Conservation (phyloP, 2,888 invertebrate genomes). For the Meiosimyza platycephala region DNA sequence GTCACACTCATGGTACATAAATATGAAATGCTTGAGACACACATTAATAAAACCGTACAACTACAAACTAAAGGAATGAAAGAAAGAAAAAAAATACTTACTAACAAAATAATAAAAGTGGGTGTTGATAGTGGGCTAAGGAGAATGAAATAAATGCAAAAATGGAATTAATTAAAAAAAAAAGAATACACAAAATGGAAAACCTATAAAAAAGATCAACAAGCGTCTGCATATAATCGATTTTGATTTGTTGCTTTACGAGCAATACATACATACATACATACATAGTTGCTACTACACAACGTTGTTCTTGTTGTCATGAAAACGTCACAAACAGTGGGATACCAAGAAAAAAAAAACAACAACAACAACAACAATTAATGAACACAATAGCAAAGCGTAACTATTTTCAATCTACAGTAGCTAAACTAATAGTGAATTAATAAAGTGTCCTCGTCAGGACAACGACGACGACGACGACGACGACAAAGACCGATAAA, state of each 20-base stretch:
- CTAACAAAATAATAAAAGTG: neutral
- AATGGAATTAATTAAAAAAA: slow-evolving; percentile 23
- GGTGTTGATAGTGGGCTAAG: neutral
- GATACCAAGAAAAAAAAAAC: neutral
- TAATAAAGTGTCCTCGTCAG: too few species aligned
- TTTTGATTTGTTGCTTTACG: neutral
- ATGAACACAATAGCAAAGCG: too few species aligned
- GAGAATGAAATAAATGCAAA: neutral
- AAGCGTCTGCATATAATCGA: slow-evolving; percentile 9
- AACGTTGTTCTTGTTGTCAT: neutral
- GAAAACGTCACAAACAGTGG: slow-evolving; percentile 19
- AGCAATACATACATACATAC: too few species aligned
- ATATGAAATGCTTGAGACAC: too few species aligned
- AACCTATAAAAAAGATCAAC: neutral
- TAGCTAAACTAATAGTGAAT: too few species aligned
- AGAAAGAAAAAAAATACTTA: neutral
- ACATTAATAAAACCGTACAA: too few species aligned
- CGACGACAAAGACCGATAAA: neutral
- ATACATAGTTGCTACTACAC: neutral
- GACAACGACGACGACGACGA: neutral
- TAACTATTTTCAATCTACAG: too few species aligned
- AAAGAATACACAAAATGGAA: neutral
- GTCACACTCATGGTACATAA: too few species aligned
- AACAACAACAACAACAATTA: too few species aligned
- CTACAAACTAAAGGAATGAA: neutral